Evolutionary conservation across 2,113 vertebrate species (phyloP).

Genomic region (Amphiprion ocellaris): DNA sequence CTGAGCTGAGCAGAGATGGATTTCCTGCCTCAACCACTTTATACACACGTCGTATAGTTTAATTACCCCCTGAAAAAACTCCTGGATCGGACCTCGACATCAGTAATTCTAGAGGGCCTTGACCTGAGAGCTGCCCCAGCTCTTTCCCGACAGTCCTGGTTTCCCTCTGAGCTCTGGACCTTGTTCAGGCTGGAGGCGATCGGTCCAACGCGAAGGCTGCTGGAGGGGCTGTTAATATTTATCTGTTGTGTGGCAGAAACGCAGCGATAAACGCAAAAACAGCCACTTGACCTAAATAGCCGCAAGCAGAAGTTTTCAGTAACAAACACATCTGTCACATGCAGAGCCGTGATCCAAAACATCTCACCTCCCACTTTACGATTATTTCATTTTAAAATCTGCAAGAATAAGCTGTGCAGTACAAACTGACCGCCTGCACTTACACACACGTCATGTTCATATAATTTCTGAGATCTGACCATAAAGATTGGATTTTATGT

Average conservation of each 20-base stretch:
- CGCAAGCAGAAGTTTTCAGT: background rate
- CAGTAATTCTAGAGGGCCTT: slow-evolving; percentile 55
- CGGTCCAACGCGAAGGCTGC: slow-evolving; percentile 29
- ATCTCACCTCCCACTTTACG: background rate
- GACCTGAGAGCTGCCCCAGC: slow-evolving; percentile 36
- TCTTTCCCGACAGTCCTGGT: slow-evolving; percentile 51
- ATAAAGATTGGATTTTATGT: slow-evolving; percentile 67
- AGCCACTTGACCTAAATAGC: slow-evolving; percentile 13
- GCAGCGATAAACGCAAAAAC: slow-evolving; percentile 46
- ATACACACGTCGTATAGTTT: slow-evolving; percentile 71
- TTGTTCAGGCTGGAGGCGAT: slow-evolving; percentile 43
- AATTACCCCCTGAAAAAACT: slow-evolving; percentile 65
- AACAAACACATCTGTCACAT: background rate
- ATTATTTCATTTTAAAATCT: slow-evolving; percentile 37
- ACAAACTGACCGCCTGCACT: background rate
- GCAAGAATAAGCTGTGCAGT: background rate
- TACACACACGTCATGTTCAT: slow-evolving; percentile 48
- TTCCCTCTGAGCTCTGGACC: slow-evolving; percentile 57
- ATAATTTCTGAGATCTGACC: slow-evolving; percentile 51
- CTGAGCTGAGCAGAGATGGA: slow-evolving; percentile 71
- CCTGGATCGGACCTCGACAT: slow-evolving; percentile 45
- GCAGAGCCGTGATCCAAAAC: background rate
- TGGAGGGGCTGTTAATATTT: slow-evolving; percentile 35
- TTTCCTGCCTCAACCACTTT: slow-evolving; percentile 76
- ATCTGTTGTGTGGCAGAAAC: slow-evolving; percentile 36